Base-by-base conservation (phyloP, 1,140 invertebrate species). In the Pseudomyrmex concolor region DNA sequence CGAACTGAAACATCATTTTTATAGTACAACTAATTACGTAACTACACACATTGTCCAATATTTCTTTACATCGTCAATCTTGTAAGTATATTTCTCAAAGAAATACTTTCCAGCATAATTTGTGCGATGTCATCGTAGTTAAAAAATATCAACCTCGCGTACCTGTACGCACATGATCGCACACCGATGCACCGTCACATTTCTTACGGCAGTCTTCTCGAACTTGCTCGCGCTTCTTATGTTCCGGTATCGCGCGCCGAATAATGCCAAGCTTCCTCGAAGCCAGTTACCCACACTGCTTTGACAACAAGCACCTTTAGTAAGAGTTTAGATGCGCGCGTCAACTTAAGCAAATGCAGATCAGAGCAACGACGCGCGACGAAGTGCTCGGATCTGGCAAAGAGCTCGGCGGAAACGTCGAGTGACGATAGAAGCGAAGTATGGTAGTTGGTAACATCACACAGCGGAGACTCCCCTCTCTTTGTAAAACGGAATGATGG, bases 331-430 rank as follows among this genome's bases (percentile, higher is more conserved):
- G 55, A 22, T 34, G 34, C 50, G 54, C 10, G 67, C 55, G 60
- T 71, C 83, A 82, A 70, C 84, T 90, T 84, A 86, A 84, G 86
- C 76, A 89, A 87, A 90, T 85, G 76, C 70, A 73, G 71, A 71
- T 83, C 59, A 63, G 59, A 54, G 80, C 67, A 87, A 84, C 80
- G 87, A 76, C 78, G 72, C 84, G 80, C 25, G 64, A 84, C 83
- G 25, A 84, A 86, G 63, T 89, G 66, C 64, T 85, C 34, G 25
- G 59, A 86, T 82, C 68, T 17, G 48, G 62, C 51, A 55, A 67
- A 66, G 72, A 73, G 25, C 51, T 19, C 0, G 63, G 43, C 43
- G 63, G 25, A 66, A 86, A 86, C 72, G 62, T 55, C 43, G 74
- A 60, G 25, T 57, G 50, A 8, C 34, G 62, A 50, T 54, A 77